Evolutionary conservation across 2,888 invertebrate species (phyloP), one percentile per base, ranked within the genome.

Genomic region (Acleris emargana): DNA sequence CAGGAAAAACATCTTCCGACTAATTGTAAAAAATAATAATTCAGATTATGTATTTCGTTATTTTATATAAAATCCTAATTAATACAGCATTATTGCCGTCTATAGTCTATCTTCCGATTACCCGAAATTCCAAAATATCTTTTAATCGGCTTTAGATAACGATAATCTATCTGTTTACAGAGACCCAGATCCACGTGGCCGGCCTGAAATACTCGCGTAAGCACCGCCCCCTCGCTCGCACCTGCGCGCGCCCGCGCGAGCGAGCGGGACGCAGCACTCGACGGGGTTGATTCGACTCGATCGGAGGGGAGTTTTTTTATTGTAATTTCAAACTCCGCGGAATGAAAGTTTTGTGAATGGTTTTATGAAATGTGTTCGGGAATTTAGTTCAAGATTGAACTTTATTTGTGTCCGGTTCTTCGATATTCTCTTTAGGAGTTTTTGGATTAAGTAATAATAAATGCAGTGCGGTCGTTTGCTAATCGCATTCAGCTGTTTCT

Each of bases 121-220:
- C 45, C 7, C 16, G 17, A 45, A 45, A 7, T 7, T n/a, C 45
- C 17, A 16, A 45, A 5, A 45, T 45, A 45, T 45, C 45, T 45
- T 2, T 45, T 53, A 53, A 54, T 54, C 42, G n/a, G 38, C 38
- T 18, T 16, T 42, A 42, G 18, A 54, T 42, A 42, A 20, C 54
- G 42, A 32, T 50, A 57, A 62, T 62, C 51, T 38, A 49, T 60
- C 43, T 61, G 60, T 66, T 66, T 61, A 66, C 52, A 54, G 54
- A 59, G 57, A 18, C 49, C 45, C n/a, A 51, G 32, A 50, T 52
- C 66, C 66, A 66, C 66, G 66, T 66, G 66, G 55, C 22, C 13
- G 59, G 32, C 42, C 50, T n/a, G 38, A 66, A 66, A 66, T 66
- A 66, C 50, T 45, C 55, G 25, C 55, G 55, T 60, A 66, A 66